Base-by-base conservation (phyloP, 2,113 vertebrate species). In the Oenanthe oenanthe region DNA sequence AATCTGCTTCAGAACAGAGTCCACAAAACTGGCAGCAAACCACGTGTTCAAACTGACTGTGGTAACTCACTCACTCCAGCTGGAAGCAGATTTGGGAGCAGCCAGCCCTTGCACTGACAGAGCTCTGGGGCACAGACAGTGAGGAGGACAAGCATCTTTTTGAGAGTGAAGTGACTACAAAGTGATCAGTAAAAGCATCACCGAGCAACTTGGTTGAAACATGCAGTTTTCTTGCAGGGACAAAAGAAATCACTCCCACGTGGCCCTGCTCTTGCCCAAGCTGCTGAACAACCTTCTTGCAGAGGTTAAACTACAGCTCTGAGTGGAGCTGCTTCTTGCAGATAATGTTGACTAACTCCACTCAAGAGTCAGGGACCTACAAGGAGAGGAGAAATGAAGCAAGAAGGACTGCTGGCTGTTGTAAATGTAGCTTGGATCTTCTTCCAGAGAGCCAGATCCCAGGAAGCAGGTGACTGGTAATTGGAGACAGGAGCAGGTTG, bases 181-280 rank as follows among this genome's bases (percentile, higher is more conserved):
- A 65, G 32, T 10, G 38, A 74, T 25, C 7, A 77, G 24, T 7
- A 26, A 56, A 80, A 50, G 9, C 12, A 16, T 47, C 75, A 63
- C 7, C 8, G 24, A 79, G 40, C 6, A 45, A 3, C 22, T 45
- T 32, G 40, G 10, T 8, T 85, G 50, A 88, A 85, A 72, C 40
- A 12, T 1, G 13, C 5, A 3, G 12, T 68, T 65, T 75, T 66
- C 40, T 79, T 68, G 25, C 50, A 65, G 28, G 42, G 36, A 3
- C 6, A 12, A 72, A 95, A 82, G 40, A n/a, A 82, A 68, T 47
- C 3, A 0, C 31, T 74, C 15, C 19, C 15, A 42, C 0, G 0
- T 43, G 31, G 68, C 12, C 7, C 32, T 12, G 62, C 34, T 74
- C 36, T 50, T 66, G 34, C 36, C 75, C 82, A 58, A 91, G 84